These are phyloP conservation scores for Tyria jacobaeae DNA, from an alignment of 2,888 invertebrate species.

Conservation along the genomic window DNA sequence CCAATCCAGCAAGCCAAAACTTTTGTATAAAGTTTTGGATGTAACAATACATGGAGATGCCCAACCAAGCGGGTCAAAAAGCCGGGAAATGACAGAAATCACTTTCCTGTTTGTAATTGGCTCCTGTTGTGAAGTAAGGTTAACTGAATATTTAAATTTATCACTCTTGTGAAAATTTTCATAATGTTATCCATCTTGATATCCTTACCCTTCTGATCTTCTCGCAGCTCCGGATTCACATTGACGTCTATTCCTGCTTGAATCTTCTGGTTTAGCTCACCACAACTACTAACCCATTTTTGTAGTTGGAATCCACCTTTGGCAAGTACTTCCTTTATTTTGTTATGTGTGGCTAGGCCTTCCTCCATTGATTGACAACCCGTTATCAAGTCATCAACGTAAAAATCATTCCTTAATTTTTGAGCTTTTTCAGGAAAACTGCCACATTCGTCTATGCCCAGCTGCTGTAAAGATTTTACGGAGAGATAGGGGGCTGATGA, in stretches of 20 bases:
- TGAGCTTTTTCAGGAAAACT: too few species aligned
- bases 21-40: not conserved
- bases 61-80: too few species aligned
- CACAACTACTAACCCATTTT: slow-evolving; percentile 45
- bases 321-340: too few species aligned
- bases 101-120: not conserved
- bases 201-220: not conserved
- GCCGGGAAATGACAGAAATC: not conserved
- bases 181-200: too few species aligned
- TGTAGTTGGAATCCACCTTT: slow-evolving; percentile 27
- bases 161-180: not conserved
- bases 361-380: too few species aligned
- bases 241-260: slow-evolving; percentile 8
- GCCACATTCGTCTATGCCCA: too few species aligned
- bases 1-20: slow-evolving; percentile 2
- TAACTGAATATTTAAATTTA: slow-evolving; percentile 2
- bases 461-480: too few species aligned
- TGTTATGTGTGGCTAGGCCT: too few species aligned
- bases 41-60: too few species aligned
- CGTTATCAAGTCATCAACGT: too few species aligned
- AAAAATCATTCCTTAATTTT: slow-evolving; percentile 37
- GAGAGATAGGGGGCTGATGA: too few species aligned
- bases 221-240: not conserved
- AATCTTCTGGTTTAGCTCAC: slow-evolving; percentile 17
- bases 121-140: too few species aligned